Conservation (phyloP, 2,888 invertebrate genomes). For the Thecophora atra region DNA sequence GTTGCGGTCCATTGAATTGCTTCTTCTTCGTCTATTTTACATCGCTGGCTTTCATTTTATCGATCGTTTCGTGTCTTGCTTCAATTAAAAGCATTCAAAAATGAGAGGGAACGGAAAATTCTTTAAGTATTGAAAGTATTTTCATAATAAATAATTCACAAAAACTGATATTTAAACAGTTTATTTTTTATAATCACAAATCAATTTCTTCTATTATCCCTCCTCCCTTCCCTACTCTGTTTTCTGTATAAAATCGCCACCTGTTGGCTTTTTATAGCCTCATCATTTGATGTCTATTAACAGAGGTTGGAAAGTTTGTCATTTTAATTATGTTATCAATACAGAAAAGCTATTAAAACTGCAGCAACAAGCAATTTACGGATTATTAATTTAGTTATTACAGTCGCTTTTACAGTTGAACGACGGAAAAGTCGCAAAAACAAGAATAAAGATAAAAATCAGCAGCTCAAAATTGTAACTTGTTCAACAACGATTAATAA, state of each 20-base stretch:
- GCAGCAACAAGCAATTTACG: neutral
- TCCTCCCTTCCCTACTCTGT: neutral
- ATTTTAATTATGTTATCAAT: constrained; percentile 47
- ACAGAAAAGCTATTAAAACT: constrained; percentile 34
- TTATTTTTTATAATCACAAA: too few species aligned
- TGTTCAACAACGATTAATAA: too few species aligned
- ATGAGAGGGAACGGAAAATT: too few species aligned
- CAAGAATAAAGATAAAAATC: too few species aligned
- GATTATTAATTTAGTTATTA: neutral
- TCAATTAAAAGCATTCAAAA: too few species aligned
- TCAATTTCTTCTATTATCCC: too few species aligned
- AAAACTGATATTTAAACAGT: too few species aligned
- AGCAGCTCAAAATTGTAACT: too few species aligned
- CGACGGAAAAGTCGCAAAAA: too few species aligned
- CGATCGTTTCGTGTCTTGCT: neutral
- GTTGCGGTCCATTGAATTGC: constrained; percentile 50
- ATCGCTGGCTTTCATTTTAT: neutral
- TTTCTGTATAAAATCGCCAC: neutral
- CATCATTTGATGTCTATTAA: constrained; percentile 8
- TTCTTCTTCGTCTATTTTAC: constrained; percentile 15
- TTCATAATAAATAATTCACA: too few species aligned
- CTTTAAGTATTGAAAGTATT: too few species aligned
- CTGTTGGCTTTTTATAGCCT: neutral
- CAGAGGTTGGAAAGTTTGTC: constrained; percentile 44
- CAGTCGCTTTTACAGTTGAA: too few species aligned